Conservation (phyloP, 2,888 invertebrate species). For the Standfussiana lucernea region DNA sequence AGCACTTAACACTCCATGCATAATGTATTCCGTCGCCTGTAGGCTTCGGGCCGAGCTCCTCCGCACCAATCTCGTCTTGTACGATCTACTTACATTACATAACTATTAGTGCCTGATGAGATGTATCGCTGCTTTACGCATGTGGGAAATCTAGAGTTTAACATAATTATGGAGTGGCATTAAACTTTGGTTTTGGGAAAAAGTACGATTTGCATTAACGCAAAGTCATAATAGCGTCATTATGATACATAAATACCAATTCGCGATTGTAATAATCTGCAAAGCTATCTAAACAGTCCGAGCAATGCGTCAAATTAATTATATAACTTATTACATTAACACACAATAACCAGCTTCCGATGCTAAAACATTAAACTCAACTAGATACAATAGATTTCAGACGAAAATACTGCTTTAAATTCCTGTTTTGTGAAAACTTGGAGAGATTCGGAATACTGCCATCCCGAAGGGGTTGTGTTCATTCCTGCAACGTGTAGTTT, state of each 20-base stretch:
- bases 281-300: not conserved
- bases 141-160: conserved; percentile 14
- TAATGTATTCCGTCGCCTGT: conserved; percentile 57
- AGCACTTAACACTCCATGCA: conserved; percentile 53
- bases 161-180: not conserved
- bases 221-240: not conserved
- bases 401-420: conserved; percentile 12
- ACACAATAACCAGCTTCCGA: not conserved
- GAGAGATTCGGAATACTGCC: conserved; percentile 1
- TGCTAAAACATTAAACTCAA: conserved; percentile 70
- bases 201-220: no score
- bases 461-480: not conserved
- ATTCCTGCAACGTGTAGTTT: conserved; percentile 5
- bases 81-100: conserved; percentile 55
- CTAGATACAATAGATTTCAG: conserved; percentile 58
- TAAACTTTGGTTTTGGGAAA: not conserved
- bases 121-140: not conserved
- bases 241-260: not conserved
- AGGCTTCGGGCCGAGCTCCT: conserved; percentile 15
- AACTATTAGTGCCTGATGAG: not conserved
- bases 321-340: not conserved
- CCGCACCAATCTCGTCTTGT: conserved; percentile 13
- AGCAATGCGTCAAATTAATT: not conserved
- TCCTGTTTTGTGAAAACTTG: not conserved
- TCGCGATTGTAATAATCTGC: not conserved